phyloP scores from a whole-genome alignment of 2,888 invertebrate genomes.

The Limnephilus rhombicus region DNA sequence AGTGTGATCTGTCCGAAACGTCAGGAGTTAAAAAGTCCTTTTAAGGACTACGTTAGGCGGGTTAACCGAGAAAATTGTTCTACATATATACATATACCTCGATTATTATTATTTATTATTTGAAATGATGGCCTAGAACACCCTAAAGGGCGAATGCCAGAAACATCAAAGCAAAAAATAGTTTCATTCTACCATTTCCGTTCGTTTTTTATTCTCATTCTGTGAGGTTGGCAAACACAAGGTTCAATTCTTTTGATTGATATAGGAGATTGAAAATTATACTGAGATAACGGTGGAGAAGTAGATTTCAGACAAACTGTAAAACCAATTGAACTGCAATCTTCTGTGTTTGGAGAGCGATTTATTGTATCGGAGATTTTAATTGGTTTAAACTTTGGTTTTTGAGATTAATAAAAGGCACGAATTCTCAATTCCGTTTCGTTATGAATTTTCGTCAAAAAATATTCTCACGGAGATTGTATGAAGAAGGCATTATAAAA shows the following conservation, averaged over 20 bases:
- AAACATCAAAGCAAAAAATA: too few species aligned
- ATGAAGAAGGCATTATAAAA: background rate
- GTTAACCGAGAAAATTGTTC: too few species aligned
- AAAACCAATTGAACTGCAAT: background rate
- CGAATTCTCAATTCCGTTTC: background rate
- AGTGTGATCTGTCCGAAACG: too few species aligned
- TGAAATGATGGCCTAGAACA: too few species aligned
- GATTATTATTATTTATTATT: too few species aligned
- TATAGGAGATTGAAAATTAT: conserved; percentile 26
- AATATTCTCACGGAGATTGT: background rate
- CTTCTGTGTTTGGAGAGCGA: background rate
- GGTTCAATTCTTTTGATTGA: conserved; percentile 24
- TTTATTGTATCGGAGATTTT: background rate
- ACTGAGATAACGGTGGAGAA: background rate
- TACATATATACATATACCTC: too few species aligned
- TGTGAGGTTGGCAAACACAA: background rate
- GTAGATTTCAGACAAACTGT: background rate
- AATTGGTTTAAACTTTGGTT: background rate
- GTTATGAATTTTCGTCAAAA: background rate
- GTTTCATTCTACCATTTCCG: too few species aligned
- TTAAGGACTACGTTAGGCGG: too few species aligned
- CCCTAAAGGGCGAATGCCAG: too few species aligned
- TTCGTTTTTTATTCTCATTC: background rate
- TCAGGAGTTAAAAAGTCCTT: too few species aligned
- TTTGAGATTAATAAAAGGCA: background rate